These are phyloP conservation scores for Erinaceus europaeus DNA, from an alignment of 2,113 vertebrate genomes.

Conservation along the genomic window DNA sequence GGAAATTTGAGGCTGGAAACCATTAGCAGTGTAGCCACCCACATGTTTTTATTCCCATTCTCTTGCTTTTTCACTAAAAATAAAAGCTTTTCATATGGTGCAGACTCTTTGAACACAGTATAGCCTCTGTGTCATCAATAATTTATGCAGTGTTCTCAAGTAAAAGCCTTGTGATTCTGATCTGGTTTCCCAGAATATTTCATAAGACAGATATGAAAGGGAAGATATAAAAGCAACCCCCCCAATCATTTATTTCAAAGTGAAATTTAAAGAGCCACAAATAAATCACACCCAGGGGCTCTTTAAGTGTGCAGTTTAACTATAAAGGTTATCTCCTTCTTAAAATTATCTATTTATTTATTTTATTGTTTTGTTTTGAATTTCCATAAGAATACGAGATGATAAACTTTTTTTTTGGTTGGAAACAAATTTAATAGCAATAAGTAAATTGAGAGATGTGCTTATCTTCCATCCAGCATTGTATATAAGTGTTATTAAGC, in stretches of 20 bases:
- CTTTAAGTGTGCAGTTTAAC: not conserved
- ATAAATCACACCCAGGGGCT: not conserved
- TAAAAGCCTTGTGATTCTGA: slow-evolving; percentile 38
- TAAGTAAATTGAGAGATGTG: too few species aligned
- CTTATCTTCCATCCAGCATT: too few species aligned
- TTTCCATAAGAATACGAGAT: too few species aligned
- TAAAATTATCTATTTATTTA: too few species aligned
- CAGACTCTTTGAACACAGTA: slow-evolving; percentile 32
- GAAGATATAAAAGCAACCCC: slow-evolving; percentile 8
- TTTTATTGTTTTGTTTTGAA: too few species aligned
- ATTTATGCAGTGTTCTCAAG: slow-evolving; percentile 55
- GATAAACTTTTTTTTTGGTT: too few species aligned
- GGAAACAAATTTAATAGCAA: too few species aligned
- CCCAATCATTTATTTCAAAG: not conserved
- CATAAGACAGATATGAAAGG: slow-evolving; percentile 31
- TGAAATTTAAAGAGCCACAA: not conserved
- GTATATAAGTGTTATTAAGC: too few species aligned
- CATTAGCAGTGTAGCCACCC: slow-evolving; percentile 38
- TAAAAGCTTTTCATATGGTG: slow-evolving; percentile 33
- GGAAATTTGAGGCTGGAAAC: slow-evolving; percentile 52
- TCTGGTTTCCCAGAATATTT: slow-evolving; percentile 45
- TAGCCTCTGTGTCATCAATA: slow-evolving; percentile 51
- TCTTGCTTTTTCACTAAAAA: slow-evolving; percentile 44
- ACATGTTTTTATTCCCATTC: slow-evolving; percentile 61
- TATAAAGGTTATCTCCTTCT: not conserved